Percentiles rank a stretch among this genome's conserved stretches.
These are phyloP conservation scores for Antitype chi DNA, from an alignment of 2,888 invertebrate genomes.

Conservation along the genomic window DNA sequence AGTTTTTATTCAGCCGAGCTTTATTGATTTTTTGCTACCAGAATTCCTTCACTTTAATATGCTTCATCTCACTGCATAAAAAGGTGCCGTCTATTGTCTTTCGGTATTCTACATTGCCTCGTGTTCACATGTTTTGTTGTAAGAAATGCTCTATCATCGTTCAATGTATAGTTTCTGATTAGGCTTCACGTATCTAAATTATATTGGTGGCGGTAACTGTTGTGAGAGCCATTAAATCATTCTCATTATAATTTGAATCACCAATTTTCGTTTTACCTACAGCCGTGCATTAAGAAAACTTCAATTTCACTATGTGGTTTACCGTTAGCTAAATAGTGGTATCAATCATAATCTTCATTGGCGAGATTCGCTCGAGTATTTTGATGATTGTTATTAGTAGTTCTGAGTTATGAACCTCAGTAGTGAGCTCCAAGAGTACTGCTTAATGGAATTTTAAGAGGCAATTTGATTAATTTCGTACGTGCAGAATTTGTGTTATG, in stretches of 20 bases:
- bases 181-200: conserved; percentile 43
- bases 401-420: conserved; percentile 72
- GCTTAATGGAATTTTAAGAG: conserved; percentile 81
- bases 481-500: conserved; percentile 58
- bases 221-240: conserved; percentile 69
- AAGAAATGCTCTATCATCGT: conserved; percentile 63
- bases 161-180: conserved; percentile 62
- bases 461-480: conserved; percentile 70
- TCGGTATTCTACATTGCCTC: conserved; percentile 65
- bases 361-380: conserved; percentile 78
- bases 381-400: conserved; percentile 79
- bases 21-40: conserved; percentile 69
- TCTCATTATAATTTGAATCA: conserved; percentile 71
- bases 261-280: conserved; percentile 71
- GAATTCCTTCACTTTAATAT: conserved; percentile 61
- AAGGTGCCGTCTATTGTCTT: conserved; percentile 63
- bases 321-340: conserved; percentile 83
- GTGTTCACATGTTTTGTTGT: conserved; percentile 65
- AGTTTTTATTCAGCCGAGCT: conserved; percentile 55
- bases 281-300: conserved; percentile 72
- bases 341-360: conserved; percentile 84
- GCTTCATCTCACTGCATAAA: conserved; percentile 68
- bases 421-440: conserved; percentile 68
- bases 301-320: conserved; percentile 76
- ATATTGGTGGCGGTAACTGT: conserved; percentile 61